Evolutionary conservation across 2,113 vertebrate species (phyloP).

Genomic region (Hipposideros armiger): DNA sequence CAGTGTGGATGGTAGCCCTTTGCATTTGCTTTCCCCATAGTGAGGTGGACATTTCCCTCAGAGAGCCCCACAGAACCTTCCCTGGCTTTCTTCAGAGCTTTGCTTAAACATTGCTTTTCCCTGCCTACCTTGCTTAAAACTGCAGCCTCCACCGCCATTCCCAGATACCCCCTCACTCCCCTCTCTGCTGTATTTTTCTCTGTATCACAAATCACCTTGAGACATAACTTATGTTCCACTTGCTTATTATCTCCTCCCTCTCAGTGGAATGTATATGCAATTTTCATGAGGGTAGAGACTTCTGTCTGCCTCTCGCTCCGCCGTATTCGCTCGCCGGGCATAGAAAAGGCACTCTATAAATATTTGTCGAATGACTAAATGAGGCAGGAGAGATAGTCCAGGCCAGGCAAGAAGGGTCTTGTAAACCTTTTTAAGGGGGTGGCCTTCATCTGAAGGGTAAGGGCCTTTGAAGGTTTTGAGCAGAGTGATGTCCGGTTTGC

Average conservation of each 20-base stretch:
- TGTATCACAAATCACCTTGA: not conserved
- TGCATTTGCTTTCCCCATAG: not conserved
- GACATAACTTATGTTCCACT: not conserved
- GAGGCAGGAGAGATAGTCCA: constrained; percentile 1
- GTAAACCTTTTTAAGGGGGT: not conserved
- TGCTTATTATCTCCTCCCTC: not conserved
- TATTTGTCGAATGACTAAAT: constrained; percentile 1
- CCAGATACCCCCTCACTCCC: not conserved
- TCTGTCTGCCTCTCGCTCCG: not conserved
- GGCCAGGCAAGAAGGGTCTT: not conserved
- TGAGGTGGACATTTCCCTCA: not conserved
- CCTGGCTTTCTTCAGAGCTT: not conserved
- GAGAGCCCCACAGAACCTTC: not conserved
- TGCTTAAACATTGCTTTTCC: not conserved
- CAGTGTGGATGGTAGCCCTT: not conserved
- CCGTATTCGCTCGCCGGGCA: not conserved
- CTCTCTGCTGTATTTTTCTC: not conserved
- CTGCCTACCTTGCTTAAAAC: not conserved
- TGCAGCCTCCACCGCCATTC: not conserved
- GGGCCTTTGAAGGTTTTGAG: not conserved
- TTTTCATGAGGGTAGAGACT: not conserved
- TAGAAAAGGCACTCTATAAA: not conserved
- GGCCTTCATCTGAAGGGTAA: not conserved
- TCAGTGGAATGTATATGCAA: not conserved
- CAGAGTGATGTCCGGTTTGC: not conserved